Evolutionary conservation across 2,797 vertebrate species (phyloP), one percentile per base, ranked within the genome.

Genomic region (Harpagifer antarcticus): DNA sequence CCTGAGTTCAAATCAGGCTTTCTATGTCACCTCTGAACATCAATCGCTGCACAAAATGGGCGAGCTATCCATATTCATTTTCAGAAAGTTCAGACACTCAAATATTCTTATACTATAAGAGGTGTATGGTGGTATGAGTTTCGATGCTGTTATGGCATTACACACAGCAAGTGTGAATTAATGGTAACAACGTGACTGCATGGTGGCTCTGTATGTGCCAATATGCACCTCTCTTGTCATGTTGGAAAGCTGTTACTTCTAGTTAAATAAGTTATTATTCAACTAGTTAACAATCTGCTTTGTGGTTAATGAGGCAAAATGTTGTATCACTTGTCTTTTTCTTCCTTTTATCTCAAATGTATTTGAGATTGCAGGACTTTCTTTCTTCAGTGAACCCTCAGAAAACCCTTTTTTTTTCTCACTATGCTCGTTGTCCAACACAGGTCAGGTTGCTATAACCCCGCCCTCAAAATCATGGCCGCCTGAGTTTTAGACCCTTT

Each of bases 401-500:
- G 27, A 37, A 49, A 23, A n/a, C 13, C 4, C 12, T 2, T 15
- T 56, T 17, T 17, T 2, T 10, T 33, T 19, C 23, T 23, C n/a
- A 6, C 23, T 23, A 2, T 5, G 11, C 23, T 59, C 2, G 2
- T 50, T 66, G 43, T 57, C 1, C 0, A 60, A 11, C n/a, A 59
- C 20, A 37, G 43, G 5, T 66, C 45, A 8, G 31, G 17, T 68
- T 66, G 23, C 62, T 15, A 23, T 50, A 15, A 37, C 31, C 20
- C 47, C 19, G 3, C 62, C 50, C 56, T 37, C 9, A 40, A 55
- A 58, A 64, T 61, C 27, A 49, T 8, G 14, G 43, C 40, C 27
- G 40, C 45, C 23, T 64, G 53, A 53, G 4, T 40, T 79, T 23
- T 45, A 37, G 55, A 62, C 48, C 20, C 53, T 47, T 61, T 58